A percentile compares a stretch with the other conserved stretches of the same genome.
Conservation (phyloP, 2,888 invertebrate species). For the Aradus depressus region DNA sequence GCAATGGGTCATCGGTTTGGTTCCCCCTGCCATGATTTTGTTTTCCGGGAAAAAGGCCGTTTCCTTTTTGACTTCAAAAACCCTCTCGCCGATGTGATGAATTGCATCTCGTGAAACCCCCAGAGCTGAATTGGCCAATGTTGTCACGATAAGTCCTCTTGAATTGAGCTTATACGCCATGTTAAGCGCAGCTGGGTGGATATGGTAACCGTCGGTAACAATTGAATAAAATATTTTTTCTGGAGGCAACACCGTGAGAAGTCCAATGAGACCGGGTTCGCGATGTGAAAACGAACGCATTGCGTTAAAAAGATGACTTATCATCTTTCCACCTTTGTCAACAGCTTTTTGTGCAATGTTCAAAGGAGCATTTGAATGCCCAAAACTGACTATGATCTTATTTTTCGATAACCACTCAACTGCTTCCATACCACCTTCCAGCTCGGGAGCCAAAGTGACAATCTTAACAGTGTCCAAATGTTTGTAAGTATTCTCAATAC, state of each 20-base stretch:
- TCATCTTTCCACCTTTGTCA: conserved; percentile 71
- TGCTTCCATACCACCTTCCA: conserved; percentile 54
- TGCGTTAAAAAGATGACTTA: conserved; percentile 98
- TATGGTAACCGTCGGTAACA: too few species aligned
- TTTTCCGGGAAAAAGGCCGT: not conserved
- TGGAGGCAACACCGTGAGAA: too few species aligned
- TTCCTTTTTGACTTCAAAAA: not conserved
- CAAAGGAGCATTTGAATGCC: conserved; percentile 74
- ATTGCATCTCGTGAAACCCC: conserved; percentile 78
- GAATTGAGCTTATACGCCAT: too few species aligned
- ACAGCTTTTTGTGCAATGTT: conserved; percentile 75
- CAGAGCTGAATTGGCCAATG: too few species aligned
- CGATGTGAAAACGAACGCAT: too few species aligned
- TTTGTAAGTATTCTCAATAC: conserved; percentile 64
- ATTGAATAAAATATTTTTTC: too few species aligned
- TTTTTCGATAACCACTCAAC: conserved; percentile 51
- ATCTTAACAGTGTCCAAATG: conserved; percentile 67
- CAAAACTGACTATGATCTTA: conserved; percentile 61
- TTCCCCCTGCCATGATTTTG: not conserved
- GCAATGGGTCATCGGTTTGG: not conserved
- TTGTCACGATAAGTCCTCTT: too few species aligned
- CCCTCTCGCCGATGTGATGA: not conserved
- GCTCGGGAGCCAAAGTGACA: conserved; percentile 88
- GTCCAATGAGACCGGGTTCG: too few species aligned
- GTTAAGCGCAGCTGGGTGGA: too few species aligned